Evolutionary conservation across 2,113 vertebrate species (phyloP), one percentile per base, ranked within the genome.

Genomic region (Eudyptes chrysolophus): DNA sequence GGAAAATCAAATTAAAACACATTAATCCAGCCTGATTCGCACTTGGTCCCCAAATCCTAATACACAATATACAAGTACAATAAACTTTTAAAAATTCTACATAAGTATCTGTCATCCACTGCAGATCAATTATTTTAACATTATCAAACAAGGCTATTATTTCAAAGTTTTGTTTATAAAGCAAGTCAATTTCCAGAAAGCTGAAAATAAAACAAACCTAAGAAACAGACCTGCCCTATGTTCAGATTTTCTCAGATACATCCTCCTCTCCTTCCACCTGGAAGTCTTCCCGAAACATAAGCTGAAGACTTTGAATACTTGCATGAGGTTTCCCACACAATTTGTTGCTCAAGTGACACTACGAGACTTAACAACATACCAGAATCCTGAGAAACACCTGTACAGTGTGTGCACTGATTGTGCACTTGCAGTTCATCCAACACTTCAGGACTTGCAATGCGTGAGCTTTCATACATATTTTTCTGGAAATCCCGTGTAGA

Each of bases 381-480:
- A 84, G 17, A 22, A 85, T 32, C 40, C 70, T 24, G 24, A 85
- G 42, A 83, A 93, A 52, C 22, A 74, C 6, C 22, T 26, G n/a
- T 18, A 60, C 15, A 24, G 7, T 16, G 15, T 29, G 38, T 48
- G 49, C 49, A 36, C 13, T 19, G 34, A 32, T 4, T 15, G 25
- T 19, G n/a, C 21, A 40, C 17, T 30, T 46, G 22, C 24, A 80
- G 54, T 25, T 69, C 26, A 7, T 36, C 13, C 30, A 57, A 62
- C 40, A 52, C 11, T 46, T n/a, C 40, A 62, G 38, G 25, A 74
- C 9, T 22, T 54, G 24, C 30, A 68, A 6, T 13, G 4, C 10
- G 9, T 62, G 11, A 1, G 1, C 6, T 49, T 54, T 34, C 20
- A 26, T 36, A 46, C 0, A 0, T 46, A 52, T 40, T 81, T 74